phyloP scores from a whole-genome alignment of 1,140 invertebrate genomes.

The Diachasma alloeum region DNA sequence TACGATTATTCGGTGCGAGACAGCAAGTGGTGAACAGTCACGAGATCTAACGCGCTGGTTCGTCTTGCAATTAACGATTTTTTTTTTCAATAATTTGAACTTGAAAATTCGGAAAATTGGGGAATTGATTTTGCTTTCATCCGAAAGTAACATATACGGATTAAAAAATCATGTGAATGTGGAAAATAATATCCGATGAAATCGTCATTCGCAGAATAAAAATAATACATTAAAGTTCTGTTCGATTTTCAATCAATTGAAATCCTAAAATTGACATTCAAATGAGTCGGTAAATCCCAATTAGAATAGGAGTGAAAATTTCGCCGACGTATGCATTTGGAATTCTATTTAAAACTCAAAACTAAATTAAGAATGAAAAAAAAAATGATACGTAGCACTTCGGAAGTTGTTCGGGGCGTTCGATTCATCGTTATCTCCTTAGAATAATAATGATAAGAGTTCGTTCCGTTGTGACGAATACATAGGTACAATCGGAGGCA shows the following conservation, averaged over 20 bases:
- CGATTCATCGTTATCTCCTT: slow-evolving; percentile 4
- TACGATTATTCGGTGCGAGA: not conserved
- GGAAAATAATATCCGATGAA: not conserved
- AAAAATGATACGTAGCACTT: not conserved
- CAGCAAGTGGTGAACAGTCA: not conserved
- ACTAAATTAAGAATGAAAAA: not conserved
- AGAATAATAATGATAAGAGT: not conserved
- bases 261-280: no score
- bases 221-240: no score
- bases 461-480: not conserved
- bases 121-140: no score
- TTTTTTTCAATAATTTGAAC: no score
- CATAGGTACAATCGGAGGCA: not conserved
- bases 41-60: not conserved
- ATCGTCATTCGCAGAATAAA: no score
- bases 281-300: no score
- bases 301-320: no score
- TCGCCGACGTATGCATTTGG: no score
- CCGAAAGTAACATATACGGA: no score
- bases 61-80: not conserved
- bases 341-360: not conserved
- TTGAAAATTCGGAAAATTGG: no score
- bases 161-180: no score
- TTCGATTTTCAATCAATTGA: no score
- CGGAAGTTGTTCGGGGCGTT: not conserved